Evolutionary conservation across 1,140 invertebrate species (phyloP).

Genomic region (Drosophila mauritiana): DNA sequence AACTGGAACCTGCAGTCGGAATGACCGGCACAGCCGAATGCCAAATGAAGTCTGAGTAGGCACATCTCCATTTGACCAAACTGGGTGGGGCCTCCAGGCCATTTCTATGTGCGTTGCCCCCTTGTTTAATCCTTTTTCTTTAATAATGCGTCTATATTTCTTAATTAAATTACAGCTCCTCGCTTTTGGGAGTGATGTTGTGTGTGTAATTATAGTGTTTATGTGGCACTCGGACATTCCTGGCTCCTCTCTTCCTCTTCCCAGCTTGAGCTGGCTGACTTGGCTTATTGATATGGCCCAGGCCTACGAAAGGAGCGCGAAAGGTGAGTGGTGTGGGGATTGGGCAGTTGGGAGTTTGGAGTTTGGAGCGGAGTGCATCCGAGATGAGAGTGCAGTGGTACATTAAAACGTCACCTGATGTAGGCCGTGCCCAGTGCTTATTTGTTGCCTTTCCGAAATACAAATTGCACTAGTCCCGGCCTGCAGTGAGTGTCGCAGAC

Average conservation of each 20-base stretch:
- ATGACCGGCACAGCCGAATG: slow-evolving; percentile 2
- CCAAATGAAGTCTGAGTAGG: slow-evolving; percentile 25
- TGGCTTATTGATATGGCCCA: slow-evolving; percentile 66
- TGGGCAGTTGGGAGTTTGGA: not conserved
- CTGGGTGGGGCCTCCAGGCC: slow-evolving; percentile 31
- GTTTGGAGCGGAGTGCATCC: slow-evolving; percentile 14
- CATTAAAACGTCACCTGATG: slow-evolving; percentile 84
- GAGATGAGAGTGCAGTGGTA: slow-evolving; percentile 48
- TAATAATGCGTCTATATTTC: slow-evolving; percentile 74
- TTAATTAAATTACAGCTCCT: slow-evolving; percentile 79
- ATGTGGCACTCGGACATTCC: slow-evolving; percentile 44
- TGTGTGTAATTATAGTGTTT: slow-evolving; percentile 68
- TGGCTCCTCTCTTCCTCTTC: slow-evolving; percentile 12
- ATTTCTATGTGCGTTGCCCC: slow-evolving; percentile 11
- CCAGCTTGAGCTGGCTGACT: slow-evolving; percentile 30
- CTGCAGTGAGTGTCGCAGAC: slow-evolving; percentile 79
- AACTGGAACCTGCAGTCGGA: slow-evolving; percentile 17
- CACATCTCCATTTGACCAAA: slow-evolving; percentile 40
- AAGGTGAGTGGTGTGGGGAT: slow-evolving; percentile 8
- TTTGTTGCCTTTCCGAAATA: slow-evolving; percentile 74
- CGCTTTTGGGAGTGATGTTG: slow-evolving; percentile 17
- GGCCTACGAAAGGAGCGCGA: slow-evolving; percentile 2
- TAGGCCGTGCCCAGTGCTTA: slow-evolving; percentile 84
- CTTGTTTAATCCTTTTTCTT: slow-evolving; percentile 18
- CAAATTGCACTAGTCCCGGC: slow-evolving; percentile 85